Evolutionary conservation across 2,797 vertebrate species (phyloP).

Genomic region (Varecia variegata): DNA sequence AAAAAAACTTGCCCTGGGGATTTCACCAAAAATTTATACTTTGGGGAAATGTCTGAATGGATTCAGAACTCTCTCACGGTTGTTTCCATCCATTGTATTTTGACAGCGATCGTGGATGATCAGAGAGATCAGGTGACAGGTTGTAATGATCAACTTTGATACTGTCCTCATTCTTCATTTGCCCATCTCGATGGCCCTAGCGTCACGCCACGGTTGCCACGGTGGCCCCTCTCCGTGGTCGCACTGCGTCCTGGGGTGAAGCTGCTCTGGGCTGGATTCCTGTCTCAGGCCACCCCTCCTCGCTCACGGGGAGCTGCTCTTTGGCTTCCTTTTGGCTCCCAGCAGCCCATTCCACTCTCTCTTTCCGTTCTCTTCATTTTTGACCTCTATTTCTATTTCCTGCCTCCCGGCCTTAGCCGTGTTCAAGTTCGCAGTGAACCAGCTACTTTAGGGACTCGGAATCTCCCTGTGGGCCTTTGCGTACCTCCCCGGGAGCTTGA

Average conservation of each 20-base stretch:
- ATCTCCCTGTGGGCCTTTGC: neutral
- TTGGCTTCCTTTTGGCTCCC: neutral
- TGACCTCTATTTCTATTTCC: neutral
- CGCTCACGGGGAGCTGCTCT: neutral
- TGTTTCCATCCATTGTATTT: neutral
- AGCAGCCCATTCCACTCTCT: neutral
- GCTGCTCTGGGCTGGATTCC: neutral
- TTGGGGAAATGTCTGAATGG: neutral
- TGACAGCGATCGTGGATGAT: neutral
- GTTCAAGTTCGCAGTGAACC: neutral
- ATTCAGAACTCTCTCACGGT: neutral
- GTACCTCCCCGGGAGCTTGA: neutral
- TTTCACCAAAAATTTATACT: neutral
- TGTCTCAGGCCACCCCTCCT: neutral
- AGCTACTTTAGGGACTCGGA: neutral
- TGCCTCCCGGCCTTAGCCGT: neutral
- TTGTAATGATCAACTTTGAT: neutral
- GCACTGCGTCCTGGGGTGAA: neutral
- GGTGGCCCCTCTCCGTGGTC: accelerated
- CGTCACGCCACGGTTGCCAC: no score
- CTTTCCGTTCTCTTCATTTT: neutral
- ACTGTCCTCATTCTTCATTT: neutral
- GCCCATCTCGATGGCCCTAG: neutral
- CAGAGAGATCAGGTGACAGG: neutral
- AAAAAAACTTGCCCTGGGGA: neutral